These are phyloP conservation scores for Stomatorhinus walkeri DNA, from an alignment of 2,797 vertebrate genomes.

Conservation along the genomic window DNA sequence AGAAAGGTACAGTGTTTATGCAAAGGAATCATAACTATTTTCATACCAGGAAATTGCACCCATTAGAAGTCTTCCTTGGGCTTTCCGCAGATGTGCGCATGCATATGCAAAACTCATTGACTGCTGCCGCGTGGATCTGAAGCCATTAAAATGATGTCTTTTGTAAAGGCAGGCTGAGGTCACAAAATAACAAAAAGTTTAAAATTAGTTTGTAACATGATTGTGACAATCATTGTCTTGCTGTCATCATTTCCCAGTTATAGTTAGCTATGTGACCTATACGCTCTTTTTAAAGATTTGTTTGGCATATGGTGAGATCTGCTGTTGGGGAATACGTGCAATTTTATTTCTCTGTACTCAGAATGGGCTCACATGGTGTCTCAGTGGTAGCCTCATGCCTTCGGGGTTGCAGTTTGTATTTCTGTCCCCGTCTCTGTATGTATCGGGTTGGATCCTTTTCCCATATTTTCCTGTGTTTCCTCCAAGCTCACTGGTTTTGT, in stretches of 20 bases:
- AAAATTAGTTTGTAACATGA: not conserved
- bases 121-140: not conserved
- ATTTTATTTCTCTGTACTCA: not conserved
- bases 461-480: not conserved
- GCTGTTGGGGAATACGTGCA: not conserved
- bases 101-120: slow-evolving; percentile 27
- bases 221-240: slow-evolving; percentile 9
- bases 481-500: not conserved
- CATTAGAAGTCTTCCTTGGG: not conserved
- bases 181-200: not conserved
- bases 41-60: not conserved
- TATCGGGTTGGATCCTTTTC: not conserved
- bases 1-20: not conserved
- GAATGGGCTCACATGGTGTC: not conserved
- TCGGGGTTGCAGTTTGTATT: not conserved
- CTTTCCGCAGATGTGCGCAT: slow-evolving; percentile 20
- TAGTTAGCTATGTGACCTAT: slow-evolving; percentile 28
- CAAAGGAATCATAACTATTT: not conserved
- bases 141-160: not conserved
- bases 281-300: not conserved
- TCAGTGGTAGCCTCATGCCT: not conserved
- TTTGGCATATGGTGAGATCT: not conserved
- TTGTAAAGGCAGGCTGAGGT: slow-evolving; percentile 9
- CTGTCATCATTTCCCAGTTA: slow-evolving; percentile 10
- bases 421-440: not conserved